Conservation (phyloP, 2,888 invertebrate genomes). For the Lamellibrachia satsuma region DNA sequence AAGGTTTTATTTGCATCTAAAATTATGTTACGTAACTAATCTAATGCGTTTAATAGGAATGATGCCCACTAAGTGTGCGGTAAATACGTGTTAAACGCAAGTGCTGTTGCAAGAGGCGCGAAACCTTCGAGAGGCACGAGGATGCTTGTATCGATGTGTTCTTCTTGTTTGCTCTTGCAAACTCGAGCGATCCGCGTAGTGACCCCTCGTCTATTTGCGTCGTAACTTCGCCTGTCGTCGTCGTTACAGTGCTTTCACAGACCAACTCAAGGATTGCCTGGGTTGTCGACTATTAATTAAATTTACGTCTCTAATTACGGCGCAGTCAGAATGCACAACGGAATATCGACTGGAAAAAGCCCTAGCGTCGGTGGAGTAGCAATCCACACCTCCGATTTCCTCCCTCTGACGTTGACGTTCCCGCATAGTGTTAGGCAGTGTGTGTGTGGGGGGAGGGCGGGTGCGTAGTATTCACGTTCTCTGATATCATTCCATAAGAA, state of each 20-base stretch:
- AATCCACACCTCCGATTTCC: neutral
- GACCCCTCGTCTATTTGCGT: neutral
- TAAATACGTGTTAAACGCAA: neutral
- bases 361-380: neutral
- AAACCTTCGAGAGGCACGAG: neutral
- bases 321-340: conserved; percentile 1
- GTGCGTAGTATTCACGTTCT: too few relatives aligned
- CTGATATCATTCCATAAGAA: too few relatives aligned
- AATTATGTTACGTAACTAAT: neutral
- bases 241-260: neutral
- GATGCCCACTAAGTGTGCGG: neutral
- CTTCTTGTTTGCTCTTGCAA: neutral
- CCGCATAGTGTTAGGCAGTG: too few relatives aligned
- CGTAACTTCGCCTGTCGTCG: neutral
- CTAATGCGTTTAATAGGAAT: neutral
- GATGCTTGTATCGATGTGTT: neutral
- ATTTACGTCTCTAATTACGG: neutral
- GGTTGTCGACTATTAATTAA: conserved; percentile 5
- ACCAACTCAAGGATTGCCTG: neutral
- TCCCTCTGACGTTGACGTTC: neutral
- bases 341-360: conserved; percentile 8
- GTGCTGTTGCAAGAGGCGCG: neutral
- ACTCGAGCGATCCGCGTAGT: neutral
- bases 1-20: neutral
- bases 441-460: too few relatives aligned